A percentile compares a stretch with the other conserved stretches of the same genome.
Evolutionary conservation across 2,888 invertebrate species (phyloP).

Genomic region (Xestia sexstrigata): DNA sequence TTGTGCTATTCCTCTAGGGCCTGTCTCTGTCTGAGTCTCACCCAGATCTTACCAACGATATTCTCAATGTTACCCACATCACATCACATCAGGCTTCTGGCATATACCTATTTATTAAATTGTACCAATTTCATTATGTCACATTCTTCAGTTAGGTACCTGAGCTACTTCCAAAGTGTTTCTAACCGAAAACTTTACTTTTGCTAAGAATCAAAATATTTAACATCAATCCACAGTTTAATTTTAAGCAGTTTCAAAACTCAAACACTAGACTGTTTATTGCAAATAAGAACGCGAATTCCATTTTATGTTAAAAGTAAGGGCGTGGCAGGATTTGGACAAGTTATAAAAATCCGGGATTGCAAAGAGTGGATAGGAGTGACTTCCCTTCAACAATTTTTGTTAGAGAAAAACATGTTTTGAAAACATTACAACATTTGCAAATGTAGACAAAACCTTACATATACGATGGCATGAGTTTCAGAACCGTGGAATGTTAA

Average conservation of each 20-base stretch:
- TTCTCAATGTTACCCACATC: neutral
- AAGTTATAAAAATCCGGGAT: slow-evolving; percentile 15
- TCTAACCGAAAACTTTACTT: neutral
- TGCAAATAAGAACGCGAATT: neutral
- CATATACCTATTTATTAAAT: neutral
- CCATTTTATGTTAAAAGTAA: neutral
- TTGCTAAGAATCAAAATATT: neutral
- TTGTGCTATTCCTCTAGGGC: too few relatives aligned
- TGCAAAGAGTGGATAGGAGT: too few relatives aligned
- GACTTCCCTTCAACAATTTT: neutral
- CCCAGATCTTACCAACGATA: neutral
- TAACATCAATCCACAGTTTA: neutral
- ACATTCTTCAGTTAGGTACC: neutral
- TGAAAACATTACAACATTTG: neutral
- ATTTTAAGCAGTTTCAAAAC: neutral
- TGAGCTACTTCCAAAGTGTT: neutral
- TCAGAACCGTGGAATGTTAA: neutral
- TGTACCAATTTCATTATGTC: neutral
- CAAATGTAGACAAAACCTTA: neutral
- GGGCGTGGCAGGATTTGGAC: slow-evolving; percentile 24
- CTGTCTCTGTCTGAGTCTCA: neutral
- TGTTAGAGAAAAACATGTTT: neutral
- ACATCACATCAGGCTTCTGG: neutral
- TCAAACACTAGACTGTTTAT: neutral
- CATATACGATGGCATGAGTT: neutral